Evolutionary conservation across 2,888 invertebrate species (phyloP), one percentile per base, ranked within the genome.

Genomic region (Agrochola circellaris): DNA sequence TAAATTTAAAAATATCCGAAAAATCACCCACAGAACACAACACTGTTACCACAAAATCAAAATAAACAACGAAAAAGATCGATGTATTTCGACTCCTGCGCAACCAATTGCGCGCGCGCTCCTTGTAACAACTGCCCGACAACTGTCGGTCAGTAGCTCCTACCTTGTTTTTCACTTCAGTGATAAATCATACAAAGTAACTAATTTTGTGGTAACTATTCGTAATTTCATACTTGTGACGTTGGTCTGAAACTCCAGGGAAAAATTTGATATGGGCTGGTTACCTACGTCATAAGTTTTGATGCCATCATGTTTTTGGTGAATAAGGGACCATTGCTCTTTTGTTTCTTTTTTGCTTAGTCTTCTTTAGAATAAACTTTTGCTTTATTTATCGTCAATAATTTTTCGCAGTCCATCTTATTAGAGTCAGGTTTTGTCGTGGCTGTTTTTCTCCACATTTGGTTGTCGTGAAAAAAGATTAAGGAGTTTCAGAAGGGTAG

Each of bases 41-140:
- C 84, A 84, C 84, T 38, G 56, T 45, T 45, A 67, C 60, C 60
- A 76, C 75, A 56, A 75, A 26, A 65, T n/a, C n/a, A n/a, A 75
- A 71, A 73, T 54, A 34, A 65, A 45, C 5, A 69, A 64, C 60
- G 60, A 62, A 62, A 67, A 64, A 67, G 38, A 74, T 78, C 77
- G 83, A 74, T 73, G 68, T 81, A 64, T 77, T 71, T 73, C 80
- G 77, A 77, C 82, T 84, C 81, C 13, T 58, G 85, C 85, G 87
- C 87, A 81, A 45, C 56, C n/a, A 26, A 64, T 13, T 34, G 62
- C 69, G 76, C 87, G 88, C 72, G 83, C 77, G 67, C 65, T 66
- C 60, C 62, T 74, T 75, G 13, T 69, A 45, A 72, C 79, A 42
- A 78, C 85, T 73, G 79, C 76, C 71, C 79, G 75, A 56, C 38